These are phyloP conservation scores for Melitaea cinxia DNA, from an alignment of 1,140 invertebrate species.

Conservation along the genomic window DNA sequence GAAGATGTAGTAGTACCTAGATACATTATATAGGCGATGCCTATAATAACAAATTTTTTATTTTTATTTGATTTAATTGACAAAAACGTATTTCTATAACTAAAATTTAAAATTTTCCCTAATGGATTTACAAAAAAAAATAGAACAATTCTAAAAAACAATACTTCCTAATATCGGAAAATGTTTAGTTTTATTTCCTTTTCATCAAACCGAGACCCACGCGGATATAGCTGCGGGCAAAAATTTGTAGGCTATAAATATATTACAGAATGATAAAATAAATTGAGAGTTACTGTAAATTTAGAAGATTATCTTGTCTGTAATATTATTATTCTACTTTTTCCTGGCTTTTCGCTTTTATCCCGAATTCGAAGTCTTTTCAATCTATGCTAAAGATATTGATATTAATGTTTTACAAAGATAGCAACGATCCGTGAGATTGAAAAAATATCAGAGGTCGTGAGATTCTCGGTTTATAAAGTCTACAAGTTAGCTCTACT, in stretches of 20 bases:
- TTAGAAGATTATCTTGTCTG: not conserved
- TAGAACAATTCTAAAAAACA: no score
- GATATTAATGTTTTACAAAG: constrained; percentile 28
- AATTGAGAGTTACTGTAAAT: constrained; percentile 16
- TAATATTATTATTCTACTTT: not conserved
- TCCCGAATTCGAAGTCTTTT: constrained; percentile 11
- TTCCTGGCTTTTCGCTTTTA: constrained; percentile 5
- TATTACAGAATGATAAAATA: not conserved
- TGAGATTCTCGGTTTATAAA: not conserved
- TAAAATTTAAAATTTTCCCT: no score
- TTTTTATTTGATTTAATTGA: no score
- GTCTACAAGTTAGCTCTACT: not conserved
- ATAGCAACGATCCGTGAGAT: constrained; percentile 29
- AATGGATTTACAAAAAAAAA: no score
- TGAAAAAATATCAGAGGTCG: constrained; percentile 1
- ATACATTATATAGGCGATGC: no score
- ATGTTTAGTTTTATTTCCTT: no score
- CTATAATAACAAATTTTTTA: no score
- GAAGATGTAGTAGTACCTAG: no score
- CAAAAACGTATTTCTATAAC: no score
- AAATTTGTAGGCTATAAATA: not conserved
- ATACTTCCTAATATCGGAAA: no score
- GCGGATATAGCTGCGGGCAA: no score
- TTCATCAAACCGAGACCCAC: no score
- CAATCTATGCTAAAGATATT: constrained; percentile 15